Evolutionary conservation across 2,888 invertebrate species (phyloP).

Genomic region (Coenonympha arcania): DNA sequence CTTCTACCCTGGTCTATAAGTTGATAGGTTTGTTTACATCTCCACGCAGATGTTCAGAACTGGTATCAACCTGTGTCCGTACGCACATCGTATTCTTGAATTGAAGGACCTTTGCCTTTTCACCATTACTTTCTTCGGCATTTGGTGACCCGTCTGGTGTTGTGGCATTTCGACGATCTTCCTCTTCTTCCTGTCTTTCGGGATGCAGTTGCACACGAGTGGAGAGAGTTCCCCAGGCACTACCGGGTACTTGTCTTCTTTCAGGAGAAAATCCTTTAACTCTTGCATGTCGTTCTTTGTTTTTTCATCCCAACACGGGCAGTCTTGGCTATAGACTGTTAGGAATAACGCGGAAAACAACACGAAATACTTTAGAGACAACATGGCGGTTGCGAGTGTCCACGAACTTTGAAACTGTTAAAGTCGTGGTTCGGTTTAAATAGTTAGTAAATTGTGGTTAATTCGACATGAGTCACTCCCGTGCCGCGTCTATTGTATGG

Average conservation of each 20-base stretch:
- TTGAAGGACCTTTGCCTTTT: neutral
- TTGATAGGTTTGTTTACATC: neutral
- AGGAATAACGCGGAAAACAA: slow-evolving; percentile 5
- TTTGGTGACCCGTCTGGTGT: neutral
- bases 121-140: neutral
- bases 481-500: neutral
- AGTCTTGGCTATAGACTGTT: neutral
- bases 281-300: slow-evolving; percentile 22
- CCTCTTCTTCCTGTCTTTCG: slow-evolving; percentile 26
- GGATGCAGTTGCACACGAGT: slow-evolving; percentile 34
- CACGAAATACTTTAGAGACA: slow-evolving; percentile 2
- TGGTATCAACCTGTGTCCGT: neutral
- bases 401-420: neutral
- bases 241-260: slow-evolving; percentile 23
- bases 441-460: neutral
- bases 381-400: neutral
- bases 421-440: neutral
- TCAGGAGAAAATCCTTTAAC: slow-evolving; percentile 24
- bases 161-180: neutral
- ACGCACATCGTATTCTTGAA: neutral
- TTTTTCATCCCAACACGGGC: slow-evolving; percentile 21
- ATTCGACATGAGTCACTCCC: neutral
- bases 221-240: slow-evolving; percentile 32
- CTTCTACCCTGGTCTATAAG: no score
- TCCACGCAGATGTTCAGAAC: neutral